Conservation (phyloP, 92 coral and sea anemone genomes). For the Blastomussa wellsi region DNA sequence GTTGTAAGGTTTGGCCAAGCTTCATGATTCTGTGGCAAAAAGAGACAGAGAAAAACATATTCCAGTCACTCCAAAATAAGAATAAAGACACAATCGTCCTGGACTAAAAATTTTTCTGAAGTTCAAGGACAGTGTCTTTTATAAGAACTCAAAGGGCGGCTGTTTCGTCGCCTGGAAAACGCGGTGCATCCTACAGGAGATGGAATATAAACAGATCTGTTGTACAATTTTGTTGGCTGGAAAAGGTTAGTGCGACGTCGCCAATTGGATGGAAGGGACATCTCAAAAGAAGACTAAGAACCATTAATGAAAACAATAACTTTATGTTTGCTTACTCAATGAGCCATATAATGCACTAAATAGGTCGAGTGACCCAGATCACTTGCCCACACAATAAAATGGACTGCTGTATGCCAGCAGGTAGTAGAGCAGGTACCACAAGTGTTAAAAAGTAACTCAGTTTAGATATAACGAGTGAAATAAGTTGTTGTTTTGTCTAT, state of each 20-base stretch:
- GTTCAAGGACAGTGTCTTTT: too few relatives aligned
- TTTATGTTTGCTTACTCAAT: not conserved
- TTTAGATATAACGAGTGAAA: not conserved
- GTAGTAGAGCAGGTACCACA: slow-evolving; percentile 21
- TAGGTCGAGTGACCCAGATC: not conserved
- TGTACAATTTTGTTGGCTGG: not conserved
- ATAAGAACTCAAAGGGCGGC: not conserved
- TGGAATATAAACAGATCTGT: not conserved
- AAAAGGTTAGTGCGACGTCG: not conserved
- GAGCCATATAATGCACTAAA: not conserved
- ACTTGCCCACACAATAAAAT: not conserved
- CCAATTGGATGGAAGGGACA: not conserved
- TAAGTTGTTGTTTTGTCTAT: not conserved
- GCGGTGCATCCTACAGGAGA: not conserved
- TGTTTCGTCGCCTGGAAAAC: not conserved
- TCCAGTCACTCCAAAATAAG: too few relatives aligned
- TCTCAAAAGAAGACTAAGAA: not conserved
- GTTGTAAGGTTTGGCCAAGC: not conserved
- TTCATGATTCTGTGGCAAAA: not conserved
- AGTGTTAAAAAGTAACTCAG: not conserved
- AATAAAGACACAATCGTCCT: too few relatives aligned
- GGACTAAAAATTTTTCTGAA: too few relatives aligned
- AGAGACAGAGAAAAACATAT: not conserved
- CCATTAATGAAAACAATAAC: not conserved
- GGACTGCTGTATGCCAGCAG: not conserved